A percentile compares a stretch with the other conserved stretches of the same genome.
Evolutionary conservation across 2,113 vertebrate genomes (phyloP).

Genomic region (Nibea albiflora): DNA sequence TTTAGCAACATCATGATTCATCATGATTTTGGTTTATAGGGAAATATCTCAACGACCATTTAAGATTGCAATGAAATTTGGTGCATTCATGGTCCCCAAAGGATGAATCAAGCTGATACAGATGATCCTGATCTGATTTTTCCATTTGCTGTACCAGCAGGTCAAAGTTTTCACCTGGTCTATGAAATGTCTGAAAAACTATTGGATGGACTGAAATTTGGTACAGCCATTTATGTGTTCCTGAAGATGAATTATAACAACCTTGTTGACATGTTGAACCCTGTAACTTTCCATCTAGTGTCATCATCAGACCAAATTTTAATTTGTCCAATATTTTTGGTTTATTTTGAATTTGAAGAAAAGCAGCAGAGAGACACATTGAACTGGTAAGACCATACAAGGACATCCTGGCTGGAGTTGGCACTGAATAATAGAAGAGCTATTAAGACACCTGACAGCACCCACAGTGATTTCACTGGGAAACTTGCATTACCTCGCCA

Average conservation of each 20-base stretch:
- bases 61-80: not conserved
- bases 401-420: not conserved
- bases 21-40: not conserved
- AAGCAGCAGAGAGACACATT: not conserved
- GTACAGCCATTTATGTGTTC: not conserved
- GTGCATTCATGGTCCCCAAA: not conserved
- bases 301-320: not conserved
- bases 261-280: not conserved
- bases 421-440: not conserved
- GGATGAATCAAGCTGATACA: not conserved
- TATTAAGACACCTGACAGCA: not conserved
- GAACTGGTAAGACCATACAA: not conserved
- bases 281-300: not conserved
- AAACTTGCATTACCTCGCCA: not conserved
- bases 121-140: not conserved
- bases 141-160: not conserved
- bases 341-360: not conserved
- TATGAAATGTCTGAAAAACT: not conserved
- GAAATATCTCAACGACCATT: not conserved
- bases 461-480: not conserved
- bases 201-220: not conserved
- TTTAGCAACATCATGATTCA: not conserved
- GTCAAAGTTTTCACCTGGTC: not conserved
- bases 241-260: not conserved
- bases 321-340: not conserved